Percentiles rank a stretch among this genome's conserved stretches.
Conservation (phyloP, 2,113 vertebrate species). For the Tenebrosternarchus preto region DNA sequence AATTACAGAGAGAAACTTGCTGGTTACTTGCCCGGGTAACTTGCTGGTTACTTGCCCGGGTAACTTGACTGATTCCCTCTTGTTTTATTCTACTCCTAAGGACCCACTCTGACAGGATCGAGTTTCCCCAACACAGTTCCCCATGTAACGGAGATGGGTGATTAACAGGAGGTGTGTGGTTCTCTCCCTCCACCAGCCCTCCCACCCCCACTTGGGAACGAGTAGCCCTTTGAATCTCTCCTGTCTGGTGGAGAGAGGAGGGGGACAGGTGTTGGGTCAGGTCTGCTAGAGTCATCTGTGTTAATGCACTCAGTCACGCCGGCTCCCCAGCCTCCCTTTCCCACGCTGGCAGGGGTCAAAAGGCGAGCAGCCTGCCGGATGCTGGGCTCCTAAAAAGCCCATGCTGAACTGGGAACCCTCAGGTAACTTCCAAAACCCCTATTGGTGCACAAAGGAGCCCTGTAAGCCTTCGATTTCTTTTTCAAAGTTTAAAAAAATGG, state of each 20-base stretch:
- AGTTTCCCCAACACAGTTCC: constrained; percentile 16
- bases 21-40: too few relatives aligned
- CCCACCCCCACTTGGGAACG: constrained; percentile 23
- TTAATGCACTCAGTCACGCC: constrained; percentile 73
- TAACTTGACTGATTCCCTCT: constrained; percentile 28
- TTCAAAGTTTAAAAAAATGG: not conserved
- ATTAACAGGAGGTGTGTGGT: constrained; percentile 19
- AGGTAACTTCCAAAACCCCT: constrained; percentile 15
- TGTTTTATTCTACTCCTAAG: constrained; percentile 27
- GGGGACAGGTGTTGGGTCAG: constrained; percentile 67
- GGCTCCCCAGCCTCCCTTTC: constrained; percentile 67
- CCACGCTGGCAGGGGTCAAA: constrained; percentile 71
- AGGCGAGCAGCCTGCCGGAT: constrained; percentile 64
- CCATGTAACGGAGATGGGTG: constrained; percentile 27
- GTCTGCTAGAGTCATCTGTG: constrained; percentile 76
- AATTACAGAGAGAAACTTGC: not conserved
- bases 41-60: too few relatives aligned
- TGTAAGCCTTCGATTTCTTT: not conserved
- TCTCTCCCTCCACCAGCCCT: not conserved
- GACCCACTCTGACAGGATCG: not conserved
- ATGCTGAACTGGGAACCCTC: not conserved
- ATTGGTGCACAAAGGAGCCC: too few relatives aligned
- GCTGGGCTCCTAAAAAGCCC: constrained; percentile 41
- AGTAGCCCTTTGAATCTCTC: constrained; percentile 9
- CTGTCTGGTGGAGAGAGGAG: constrained; percentile 43